Conservation (phyloP, 2,888 invertebrate genomes). For the Sabatieria punctata region DNA sequence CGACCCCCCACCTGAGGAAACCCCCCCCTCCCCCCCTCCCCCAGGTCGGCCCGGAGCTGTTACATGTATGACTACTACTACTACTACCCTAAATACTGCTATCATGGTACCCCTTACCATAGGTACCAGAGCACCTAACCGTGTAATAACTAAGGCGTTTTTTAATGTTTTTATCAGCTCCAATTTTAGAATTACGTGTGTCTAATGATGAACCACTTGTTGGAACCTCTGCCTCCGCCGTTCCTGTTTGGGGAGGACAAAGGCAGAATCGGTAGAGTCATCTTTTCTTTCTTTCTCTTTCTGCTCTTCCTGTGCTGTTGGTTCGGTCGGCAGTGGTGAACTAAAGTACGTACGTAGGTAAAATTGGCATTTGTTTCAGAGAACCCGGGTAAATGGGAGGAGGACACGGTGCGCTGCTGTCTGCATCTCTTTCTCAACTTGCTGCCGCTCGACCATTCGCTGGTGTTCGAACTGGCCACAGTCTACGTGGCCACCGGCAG, state of each 20-base stretch:
- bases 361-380: conserved; percentile 4
- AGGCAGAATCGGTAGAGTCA: conserved; percentile 8
- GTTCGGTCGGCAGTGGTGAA: no score
- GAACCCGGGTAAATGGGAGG: conserved; percentile 53
- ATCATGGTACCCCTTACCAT: no score
- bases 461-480: conserved; percentile 56
- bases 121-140: no score
- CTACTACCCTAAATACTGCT: no score
- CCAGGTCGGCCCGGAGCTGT: no score
- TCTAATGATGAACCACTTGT: conserved; percentile 47
- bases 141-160: no score
- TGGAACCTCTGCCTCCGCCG: conserved; percentile 51
- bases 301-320: no score
- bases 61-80: no score
- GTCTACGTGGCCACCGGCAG: conserved; percentile 68
- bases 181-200: conserved; percentile 48
- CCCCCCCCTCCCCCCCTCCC: no score
- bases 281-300: no score
- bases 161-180: no score
- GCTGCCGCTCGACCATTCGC: conserved; percentile 60
- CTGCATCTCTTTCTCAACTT: conserved; percentile 64
- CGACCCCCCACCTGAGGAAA: no score
- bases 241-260: conserved; percentile 45
- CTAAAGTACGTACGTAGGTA: neutral
- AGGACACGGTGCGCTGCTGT: conserved; percentile 68